phyloP scores from a whole-genome alignment of 2,888 invertebrate genomes.

The Ophion ellenae region DNA sequence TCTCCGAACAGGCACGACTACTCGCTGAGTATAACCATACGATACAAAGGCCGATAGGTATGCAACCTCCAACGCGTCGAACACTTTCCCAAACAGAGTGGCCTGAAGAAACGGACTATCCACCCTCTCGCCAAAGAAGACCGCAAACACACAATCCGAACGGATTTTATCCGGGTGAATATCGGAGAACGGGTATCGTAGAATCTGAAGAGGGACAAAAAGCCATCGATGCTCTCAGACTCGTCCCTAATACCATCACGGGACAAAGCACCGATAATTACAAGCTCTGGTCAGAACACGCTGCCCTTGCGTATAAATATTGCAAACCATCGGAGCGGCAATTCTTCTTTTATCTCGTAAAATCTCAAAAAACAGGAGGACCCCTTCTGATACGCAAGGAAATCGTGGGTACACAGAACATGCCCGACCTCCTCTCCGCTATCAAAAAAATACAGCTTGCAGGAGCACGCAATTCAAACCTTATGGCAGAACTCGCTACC shows the following conservation, averaged over 20 bases:
- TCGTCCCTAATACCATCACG: constrained; percentile 11
- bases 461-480: constrained; percentile 32
- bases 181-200: constrained; percentile 22
- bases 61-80: neutral
- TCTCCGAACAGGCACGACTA: neutral
- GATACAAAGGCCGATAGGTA: neutral
- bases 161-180: constrained; percentile 39
- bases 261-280: constrained; percentile 32
- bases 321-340: constrained; percentile 29
- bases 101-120: neutral
- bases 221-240: constrained; percentile 17
- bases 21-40: neutral
- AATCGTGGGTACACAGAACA: constrained; percentile 3
- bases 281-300: constrained; percentile 25
- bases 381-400: constrained; percentile 25
- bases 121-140: constrained; percentile 2
- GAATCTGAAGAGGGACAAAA: constrained; percentile 9
- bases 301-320: constrained; percentile 5
- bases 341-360: constrained; percentile 19
- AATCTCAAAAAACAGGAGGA: constrained; percentile 8
- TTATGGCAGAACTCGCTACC: constrained; percentile 12
- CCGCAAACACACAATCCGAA: constrained; percentile 14
- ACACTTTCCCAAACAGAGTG: neutral
- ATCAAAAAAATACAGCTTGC: constrained; percentile 36
- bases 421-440: constrained; percentile 11